Percentiles rank a stretch among this genome's conserved stretches.
Evolutionary conservation across 1,140 invertebrate genomes (phyloP).

Genomic region (Oryctes rhinoceros): DNA sequence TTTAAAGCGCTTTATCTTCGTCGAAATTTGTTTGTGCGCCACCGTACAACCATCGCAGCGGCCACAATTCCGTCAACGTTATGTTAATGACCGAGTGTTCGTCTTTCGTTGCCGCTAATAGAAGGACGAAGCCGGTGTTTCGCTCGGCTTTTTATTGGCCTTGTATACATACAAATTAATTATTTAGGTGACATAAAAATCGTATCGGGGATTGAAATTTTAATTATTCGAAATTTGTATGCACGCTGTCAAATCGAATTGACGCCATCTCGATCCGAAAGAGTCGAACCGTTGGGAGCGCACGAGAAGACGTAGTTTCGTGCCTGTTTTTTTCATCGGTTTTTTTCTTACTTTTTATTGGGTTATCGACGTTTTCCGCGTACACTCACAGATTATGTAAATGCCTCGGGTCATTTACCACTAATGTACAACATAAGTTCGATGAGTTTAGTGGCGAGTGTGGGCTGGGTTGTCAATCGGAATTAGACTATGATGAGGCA

Average conservation of each 20-base stretch:
- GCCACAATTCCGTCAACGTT: conserved; percentile 43
- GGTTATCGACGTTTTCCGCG: conserved; percentile 22
- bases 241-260: not conserved
- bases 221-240: conserved; percentile 31
- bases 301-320: conserved; percentile 13
- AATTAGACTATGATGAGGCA: conserved; percentile 27
- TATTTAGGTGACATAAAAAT: conserved; percentile 22
- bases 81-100: conserved; percentile 42
- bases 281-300: too few species aligned
- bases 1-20: conserved; percentile 25
- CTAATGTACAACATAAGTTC: conserved; percentile 30
- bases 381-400: conserved; percentile 30
- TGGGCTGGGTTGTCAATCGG: conserved; percentile 24
- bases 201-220: conserved; percentile 28
- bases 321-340: not conserved
- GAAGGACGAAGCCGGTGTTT: conserved; percentile 42
- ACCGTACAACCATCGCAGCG: not conserved
- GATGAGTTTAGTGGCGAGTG: conserved; percentile 31
- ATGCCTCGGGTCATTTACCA: conserved; percentile 24
- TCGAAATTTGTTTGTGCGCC: conserved; percentile 30
- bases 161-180: conserved; percentile 37
- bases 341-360: conserved; percentile 18
- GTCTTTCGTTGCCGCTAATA: conserved; percentile 45
- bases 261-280: not conserved
- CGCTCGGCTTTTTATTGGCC: conserved; percentile 5